phyloP scores from a whole-genome alignment of 35 echinoderm and acorn worm genomes.

The Lytechinus variegatus region DNA sequence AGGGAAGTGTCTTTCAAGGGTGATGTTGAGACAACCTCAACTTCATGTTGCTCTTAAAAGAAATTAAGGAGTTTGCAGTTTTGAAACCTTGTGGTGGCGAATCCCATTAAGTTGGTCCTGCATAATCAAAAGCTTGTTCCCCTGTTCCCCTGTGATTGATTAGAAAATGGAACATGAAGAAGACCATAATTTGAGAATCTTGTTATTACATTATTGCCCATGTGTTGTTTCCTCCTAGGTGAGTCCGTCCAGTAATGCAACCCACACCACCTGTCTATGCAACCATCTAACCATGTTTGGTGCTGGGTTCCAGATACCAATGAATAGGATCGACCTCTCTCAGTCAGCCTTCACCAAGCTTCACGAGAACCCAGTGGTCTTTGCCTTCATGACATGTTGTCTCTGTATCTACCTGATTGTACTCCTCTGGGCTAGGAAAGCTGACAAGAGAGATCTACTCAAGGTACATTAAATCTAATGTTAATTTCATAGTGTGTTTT shows the following conservation, averaged over 20 bases:
- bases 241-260: conserved; percentile 47
- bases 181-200: too few species aligned
- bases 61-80: too few species aligned
- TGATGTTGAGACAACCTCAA: too few species aligned
- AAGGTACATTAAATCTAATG: conserved; percentile 55
- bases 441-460: conserved; percentile 81
- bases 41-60: too few species aligned
- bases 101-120: too few species aligned
- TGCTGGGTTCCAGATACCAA: conserved; percentile 82
- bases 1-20: too few species aligned
- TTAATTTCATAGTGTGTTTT: not conserved
- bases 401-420: conserved; percentile 83
- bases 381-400: conserved; percentile 88
- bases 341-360: conserved; percentile 94
- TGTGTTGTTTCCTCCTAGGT: conserved; percentile 45
- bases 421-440: conserved; percentile 94
- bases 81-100: too few species aligned
- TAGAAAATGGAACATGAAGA: too few species aligned
- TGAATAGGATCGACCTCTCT: conserved; percentile 83
- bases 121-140: too few species aligned
- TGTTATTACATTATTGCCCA: too few species aligned
- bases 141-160: too few species aligned
- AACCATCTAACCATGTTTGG: conserved; percentile 94
- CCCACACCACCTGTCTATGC: conserved; percentile 67
- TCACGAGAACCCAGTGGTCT: conserved; percentile 94